These are phyloP conservation scores for Poeciliopsis presidionis DNA, from an alignment of 2,797 vertebrate genomes.

Conservation along the genomic window DNA sequence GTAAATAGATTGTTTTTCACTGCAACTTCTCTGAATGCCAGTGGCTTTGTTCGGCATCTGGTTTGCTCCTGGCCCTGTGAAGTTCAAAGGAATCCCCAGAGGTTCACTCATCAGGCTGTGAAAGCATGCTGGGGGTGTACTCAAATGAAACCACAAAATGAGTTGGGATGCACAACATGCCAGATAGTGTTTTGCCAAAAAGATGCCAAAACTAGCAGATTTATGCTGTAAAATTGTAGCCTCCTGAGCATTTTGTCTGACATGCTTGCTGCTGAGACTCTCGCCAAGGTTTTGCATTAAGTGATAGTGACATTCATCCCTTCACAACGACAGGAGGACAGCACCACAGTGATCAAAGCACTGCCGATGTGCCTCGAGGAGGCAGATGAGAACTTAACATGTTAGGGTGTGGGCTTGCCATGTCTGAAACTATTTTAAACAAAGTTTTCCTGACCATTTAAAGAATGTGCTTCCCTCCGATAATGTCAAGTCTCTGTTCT, in stretches of 20 bases:
- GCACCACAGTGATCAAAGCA: slow-evolving; percentile 66
- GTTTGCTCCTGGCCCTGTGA: slow-evolving; percentile 28
- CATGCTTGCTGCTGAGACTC: slow-evolving; percentile 19
- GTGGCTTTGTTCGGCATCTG: slow-evolving; percentile 22
- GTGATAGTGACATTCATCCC: slow-evolving; percentile 77
- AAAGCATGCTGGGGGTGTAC: slow-evolving; percentile 1
- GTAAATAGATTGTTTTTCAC: neutral
- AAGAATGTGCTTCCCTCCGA: slow-evolving; percentile 60
- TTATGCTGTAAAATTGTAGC: slow-evolving; percentile 21
- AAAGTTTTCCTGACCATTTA: slow-evolving; percentile 45
- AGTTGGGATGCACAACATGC: slow-evolving; percentile 16
- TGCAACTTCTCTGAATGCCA: neutral
- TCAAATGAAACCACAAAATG: neutral
- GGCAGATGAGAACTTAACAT: slow-evolving; percentile 41
- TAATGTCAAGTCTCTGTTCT: slow-evolving; percentile 43
- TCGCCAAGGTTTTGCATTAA: slow-evolving; percentile 63
- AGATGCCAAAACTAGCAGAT: slow-evolving; percentile 34
- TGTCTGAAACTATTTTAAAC: slow-evolving; percentile 33
- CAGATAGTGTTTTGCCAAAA: slow-evolving; percentile 61
- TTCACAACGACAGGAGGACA: slow-evolving; percentile 59
- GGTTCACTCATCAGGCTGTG: slow-evolving; percentile 36
- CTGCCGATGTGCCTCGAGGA: slow-evolving; percentile 62
- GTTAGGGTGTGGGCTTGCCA: slow-evolving; percentile 38
- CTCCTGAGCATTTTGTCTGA: slow-evolving; percentile 13
- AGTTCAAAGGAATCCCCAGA: slow-evolving; percentile 23